These are phyloP conservation scores for Diabrotica balteata DNA, from an alignment of 2,888 invertebrate genomes.

Conservation along the genomic window DNA sequence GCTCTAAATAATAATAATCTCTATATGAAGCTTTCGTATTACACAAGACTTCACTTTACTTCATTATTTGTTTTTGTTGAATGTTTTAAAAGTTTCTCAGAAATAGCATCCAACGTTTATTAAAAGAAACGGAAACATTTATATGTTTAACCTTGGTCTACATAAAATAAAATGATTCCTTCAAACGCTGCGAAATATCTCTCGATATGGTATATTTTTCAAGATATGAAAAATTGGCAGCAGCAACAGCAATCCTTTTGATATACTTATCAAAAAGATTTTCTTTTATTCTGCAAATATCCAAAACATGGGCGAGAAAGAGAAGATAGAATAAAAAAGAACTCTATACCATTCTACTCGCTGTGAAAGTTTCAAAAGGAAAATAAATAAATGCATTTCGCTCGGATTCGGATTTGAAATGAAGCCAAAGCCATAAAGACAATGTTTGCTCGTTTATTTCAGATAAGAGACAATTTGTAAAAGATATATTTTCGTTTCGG, in stretches of 20 bases:
- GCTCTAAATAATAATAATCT: too few relatives aligned
- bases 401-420: slow-evolving; percentile 8
- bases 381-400: slow-evolving; percentile 9
- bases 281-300: slow-evolving; percentile 1
- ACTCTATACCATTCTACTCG: background rate
- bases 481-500: background rate
- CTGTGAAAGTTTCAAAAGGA: background rate
- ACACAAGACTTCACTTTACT: too few relatives aligned
- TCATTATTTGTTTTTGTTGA: too few relatives aligned
- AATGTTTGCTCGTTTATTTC: slow-evolving; percentile 6
- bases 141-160: too few relatives aligned
- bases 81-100: too few relatives aligned
- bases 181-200: too few relatives aligned
- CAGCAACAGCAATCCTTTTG: background rate
- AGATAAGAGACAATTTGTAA: background rate
- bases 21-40: too few relatives aligned
- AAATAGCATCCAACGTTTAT: too few relatives aligned
- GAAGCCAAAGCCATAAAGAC: slow-evolving; percentile 8
- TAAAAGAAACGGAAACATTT: too few relatives aligned
- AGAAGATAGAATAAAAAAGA: slow-evolving; percentile 1
- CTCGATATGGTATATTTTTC: background rate
- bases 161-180: too few relatives aligned
- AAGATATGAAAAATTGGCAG: background rate
- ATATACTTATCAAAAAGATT: slow-evolving; percentile 2
- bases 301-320: background rate